Base-by-base conservation (phyloP, 2,113 vertebrate genomes). In the Nanger granti region DNA sequence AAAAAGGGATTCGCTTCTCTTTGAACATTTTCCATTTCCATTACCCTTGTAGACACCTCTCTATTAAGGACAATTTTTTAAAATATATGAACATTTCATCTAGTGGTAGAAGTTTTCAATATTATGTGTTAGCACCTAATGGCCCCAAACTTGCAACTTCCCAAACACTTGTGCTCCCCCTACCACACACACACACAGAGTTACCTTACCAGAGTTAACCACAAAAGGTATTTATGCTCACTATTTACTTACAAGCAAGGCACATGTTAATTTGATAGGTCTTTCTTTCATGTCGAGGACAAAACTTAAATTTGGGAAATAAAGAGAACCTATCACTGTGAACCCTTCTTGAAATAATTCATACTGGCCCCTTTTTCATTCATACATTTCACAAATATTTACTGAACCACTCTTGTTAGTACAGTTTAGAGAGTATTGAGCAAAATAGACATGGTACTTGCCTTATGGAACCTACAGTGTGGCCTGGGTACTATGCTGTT, bases 1-100 rank as follows among this genome's bases (percentile, higher is more conserved):
- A 69, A 89, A 94, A 80, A 89, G 59, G 91, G 60, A 76, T 15
- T 88, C 14, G 49, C 8, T 60, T 83, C 14, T 84, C 44, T 69
- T 37, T 87, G 49, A 90, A 62, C 52, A n/a, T 62, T 95, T 87
- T 44, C 28, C 59, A 82, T 90, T 90, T 69, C 52, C 49, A 29
- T 37, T 57, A 83, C 37, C 31, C 31, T 60, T 54, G 44, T 73
- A 89, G 64, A 34, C 3, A 91, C 2, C 2, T 54, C 24, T 94
- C 4, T 24, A 7, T 55, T 80, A 83, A 73, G 34, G 59, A 86
- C 7, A 85, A 1, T 31, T 91, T 29, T n/a, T 5, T 73, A n/a
- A 57, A 34, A 11, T 91, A 60, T 49, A n/a, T 44, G 31, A 84
- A 24, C 22, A n/a, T 95, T 91, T 95, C 20, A 44, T 28, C 59